Percentiles rank a stretch among this genome's conserved stretches.
Evolutionary conservation across 2,797 vertebrate genomes (phyloP).

Genomic region (Aphelocoma californica): DNA sequence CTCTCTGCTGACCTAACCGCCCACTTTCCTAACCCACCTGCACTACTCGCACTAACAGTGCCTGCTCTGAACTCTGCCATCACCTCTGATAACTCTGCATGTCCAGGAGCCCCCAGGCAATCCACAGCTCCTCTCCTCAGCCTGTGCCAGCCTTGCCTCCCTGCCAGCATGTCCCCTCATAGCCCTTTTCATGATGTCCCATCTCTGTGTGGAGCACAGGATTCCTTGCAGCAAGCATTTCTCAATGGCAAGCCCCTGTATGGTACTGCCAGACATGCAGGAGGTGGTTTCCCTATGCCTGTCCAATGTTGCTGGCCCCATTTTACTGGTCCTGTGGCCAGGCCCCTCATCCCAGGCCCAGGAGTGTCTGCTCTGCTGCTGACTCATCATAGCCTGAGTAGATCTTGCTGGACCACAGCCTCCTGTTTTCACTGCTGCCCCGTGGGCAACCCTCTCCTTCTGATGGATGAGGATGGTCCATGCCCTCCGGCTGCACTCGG

Average conservation of each 20-base stretch:
- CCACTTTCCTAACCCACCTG: conserved; percentile 53
- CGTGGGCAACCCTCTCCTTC: accelerated
- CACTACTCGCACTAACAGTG: conserved; percentile 18
- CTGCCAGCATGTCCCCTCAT: accelerated
- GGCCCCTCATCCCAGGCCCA: too few relatives aligned
- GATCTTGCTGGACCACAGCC: neutral
- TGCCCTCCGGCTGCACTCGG: neutral
- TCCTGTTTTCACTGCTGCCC: neutral
- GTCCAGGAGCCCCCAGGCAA: neutral
- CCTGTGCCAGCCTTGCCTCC: neutral
- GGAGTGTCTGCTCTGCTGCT: neutral
- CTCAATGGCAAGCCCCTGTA: accelerated
- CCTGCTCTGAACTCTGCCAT: neutral
- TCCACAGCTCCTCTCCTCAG: neutral
- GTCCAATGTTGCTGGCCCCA: neutral
- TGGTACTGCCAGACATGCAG: neutral
- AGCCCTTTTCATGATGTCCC: neutral
- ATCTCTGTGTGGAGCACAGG: neutral
- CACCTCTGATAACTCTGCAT: neutral
- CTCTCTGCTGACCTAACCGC: conserved; percentile 43
- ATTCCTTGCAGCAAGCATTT: neutral
- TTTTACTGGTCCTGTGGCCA: neutral
- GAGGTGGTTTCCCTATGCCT: neutral
- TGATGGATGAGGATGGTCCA: neutral
- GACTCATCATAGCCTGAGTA: neutral